These are phyloP conservation scores for Drosophila leonis DNA, from an alignment of 2,888 invertebrate genomes.

Conservation along the genomic window DNA sequence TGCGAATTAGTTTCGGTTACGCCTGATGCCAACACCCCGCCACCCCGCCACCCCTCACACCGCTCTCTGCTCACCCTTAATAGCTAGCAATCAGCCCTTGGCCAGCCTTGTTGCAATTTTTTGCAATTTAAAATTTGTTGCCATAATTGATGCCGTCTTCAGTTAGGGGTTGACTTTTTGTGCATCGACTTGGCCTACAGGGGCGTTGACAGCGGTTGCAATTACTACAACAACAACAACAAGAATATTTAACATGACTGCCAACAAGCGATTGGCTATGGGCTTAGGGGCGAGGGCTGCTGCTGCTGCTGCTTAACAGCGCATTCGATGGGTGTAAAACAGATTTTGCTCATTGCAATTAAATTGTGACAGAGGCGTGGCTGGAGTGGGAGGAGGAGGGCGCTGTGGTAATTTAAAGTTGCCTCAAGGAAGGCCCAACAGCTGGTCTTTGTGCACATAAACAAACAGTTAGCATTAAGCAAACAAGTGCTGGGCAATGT, in stretches of 20 bases:
- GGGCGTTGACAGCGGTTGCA: slow-evolving; percentile 71
- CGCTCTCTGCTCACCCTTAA: not conserved
- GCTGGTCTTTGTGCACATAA: not conserved
- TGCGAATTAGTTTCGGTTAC: slow-evolving; percentile 84
- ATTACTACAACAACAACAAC: slow-evolving; percentile 18
- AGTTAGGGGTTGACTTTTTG: slow-evolving; percentile 56
- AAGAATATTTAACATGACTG: slow-evolving; percentile 63
- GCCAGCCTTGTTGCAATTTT: slow-evolving; percentile 19
- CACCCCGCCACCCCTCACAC: not conserved
- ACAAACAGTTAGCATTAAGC: not conserved
- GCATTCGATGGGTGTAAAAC: slow-evolving; percentile 36
- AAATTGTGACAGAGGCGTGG: slow-evolving; percentile 43
- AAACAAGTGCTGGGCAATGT: not conserved
- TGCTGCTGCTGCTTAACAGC: slow-evolving; percentile 6
- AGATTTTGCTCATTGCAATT: slow-evolving; percentile 60
- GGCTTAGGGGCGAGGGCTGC: not conserved
- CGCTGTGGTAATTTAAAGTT: not conserved
- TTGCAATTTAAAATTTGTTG: slow-evolving; percentile 53
- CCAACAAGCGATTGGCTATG: slow-evolving; percentile 39
- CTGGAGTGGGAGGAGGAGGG: too few species aligned
- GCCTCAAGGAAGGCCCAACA: not conserved
- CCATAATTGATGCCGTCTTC: slow-evolving; percentile 66
- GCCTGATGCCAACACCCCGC: slow-evolving; percentile 37
- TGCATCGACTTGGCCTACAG: slow-evolving; percentile 32
- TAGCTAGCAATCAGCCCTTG: not conserved